Conservation (phyloP, 1,140 invertebrate species). For the Aphaenogaster floridana region DNA sequence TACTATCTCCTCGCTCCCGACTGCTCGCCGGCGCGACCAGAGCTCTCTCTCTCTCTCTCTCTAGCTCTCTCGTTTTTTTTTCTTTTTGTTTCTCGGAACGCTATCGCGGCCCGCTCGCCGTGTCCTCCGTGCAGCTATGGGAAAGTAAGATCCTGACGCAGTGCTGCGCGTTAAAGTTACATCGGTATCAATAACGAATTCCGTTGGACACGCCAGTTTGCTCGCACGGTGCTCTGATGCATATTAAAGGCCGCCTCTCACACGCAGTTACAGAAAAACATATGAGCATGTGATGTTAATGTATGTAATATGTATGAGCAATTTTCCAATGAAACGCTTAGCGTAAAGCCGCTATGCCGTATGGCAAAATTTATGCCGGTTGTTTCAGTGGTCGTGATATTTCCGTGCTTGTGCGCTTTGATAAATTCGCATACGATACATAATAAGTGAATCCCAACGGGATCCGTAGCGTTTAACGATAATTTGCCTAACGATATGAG, state of each 20-base stretch:
- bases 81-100: neutral
- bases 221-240: conserved; percentile 18
- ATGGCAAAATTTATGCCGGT: conserved; percentile 11
- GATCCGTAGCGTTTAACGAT: neutral
- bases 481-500: neutral
- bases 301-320: conserved; percentile 12
- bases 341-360: neutral
- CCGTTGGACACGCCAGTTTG: neutral
- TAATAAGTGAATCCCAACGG: neutral
- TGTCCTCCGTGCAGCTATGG: neutral
- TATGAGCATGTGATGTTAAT: neutral
- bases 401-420: neutral
- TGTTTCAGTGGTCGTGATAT: conserved; percentile 2
- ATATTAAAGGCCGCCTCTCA: conserved; percentile 18
- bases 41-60: conserved; percentile 2
- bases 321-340: conserved; percentile 40
- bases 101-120: neutral
- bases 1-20: conserved; percentile 40
- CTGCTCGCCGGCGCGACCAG: neutral
- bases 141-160: conserved; percentile 15
- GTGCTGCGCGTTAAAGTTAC: neutral
- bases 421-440: neutral
- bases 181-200: conserved; percentile 41
- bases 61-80: neutral
- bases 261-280: conserved; percentile 6